Conservation (phyloP, 2,888 invertebrate genomes). For the Ischnus inquisitorius region DNA sequence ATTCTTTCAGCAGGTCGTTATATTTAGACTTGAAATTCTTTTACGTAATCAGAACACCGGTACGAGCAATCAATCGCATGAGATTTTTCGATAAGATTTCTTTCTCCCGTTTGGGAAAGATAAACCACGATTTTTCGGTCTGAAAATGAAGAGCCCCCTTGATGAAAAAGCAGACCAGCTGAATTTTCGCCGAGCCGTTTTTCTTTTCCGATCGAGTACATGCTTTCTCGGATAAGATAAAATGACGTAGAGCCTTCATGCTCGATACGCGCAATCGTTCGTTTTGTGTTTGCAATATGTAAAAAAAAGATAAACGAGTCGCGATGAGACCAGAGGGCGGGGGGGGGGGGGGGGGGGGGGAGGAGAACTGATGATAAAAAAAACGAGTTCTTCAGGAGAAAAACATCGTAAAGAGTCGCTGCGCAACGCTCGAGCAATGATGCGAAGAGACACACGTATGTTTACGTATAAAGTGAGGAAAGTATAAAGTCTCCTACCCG, state of each 20-base stretch:
- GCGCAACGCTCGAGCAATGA: conserved; percentile 27
- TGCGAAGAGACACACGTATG: conserved; percentile 28
- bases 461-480: conserved; percentile 60
- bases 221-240: neutral
- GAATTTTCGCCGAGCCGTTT: too few relatives aligned
- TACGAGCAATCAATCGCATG: too few relatives aligned
- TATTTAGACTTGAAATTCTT: too few relatives aligned
- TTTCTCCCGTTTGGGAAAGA: too few relatives aligned
- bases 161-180: too few relatives aligned
- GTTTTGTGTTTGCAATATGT: conserved; percentile 12
- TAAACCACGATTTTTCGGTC: too few relatives aligned
- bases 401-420: conserved; percentile 58
- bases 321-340: neutral
- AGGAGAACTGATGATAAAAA: conserved; percentile 6
- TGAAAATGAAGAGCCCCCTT: too few relatives aligned
- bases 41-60: too few relatives aligned
- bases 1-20: too few relatives aligned
- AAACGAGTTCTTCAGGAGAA: conserved; percentile 46
- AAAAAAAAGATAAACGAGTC: neutral
- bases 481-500: conserved; percentile 44
- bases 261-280: neutral
- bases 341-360: neutral
- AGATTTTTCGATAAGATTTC: too few relatives aligned
- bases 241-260: neutral
- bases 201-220: neutral